Conservation (phyloP, 1,140 invertebrate genomes). For the Lasaia peninsularis region DNA sequence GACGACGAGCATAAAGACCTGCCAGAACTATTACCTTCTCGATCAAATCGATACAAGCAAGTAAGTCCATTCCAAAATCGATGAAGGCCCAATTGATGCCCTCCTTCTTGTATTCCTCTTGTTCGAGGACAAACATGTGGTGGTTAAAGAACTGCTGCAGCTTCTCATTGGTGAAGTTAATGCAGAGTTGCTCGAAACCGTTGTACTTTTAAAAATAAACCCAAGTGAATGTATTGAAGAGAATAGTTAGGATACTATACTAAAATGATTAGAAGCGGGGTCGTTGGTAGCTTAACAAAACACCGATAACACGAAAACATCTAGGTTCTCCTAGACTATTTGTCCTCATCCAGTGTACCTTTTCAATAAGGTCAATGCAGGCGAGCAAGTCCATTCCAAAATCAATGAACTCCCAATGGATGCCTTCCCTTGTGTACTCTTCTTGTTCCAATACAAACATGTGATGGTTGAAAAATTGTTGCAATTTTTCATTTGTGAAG, state of each 20-base stretch:
- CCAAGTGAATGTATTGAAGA: constrained; percentile 44
- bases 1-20: constrained; percentile 38
- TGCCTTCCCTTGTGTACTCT: constrained; percentile 96
- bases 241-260: constrained; percentile 37
- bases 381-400: constrained; percentile 98
- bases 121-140: constrained; percentile 98
- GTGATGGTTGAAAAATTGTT: constrained; percentile 99
- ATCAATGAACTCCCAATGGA: constrained; percentile 97
- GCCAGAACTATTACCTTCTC: constrained; percentile 89
- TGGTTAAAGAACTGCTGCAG: constrained; percentile 99
- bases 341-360: constrained; percentile 82
- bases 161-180: constrained; percentile 99
- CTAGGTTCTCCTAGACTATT: constrained; percentile 38
- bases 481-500: constrained; percentile 98
- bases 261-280: constrained; percentile 49
- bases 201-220: constrained; percentile 86
- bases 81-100: constrained; percentile 97
- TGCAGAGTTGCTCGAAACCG: constrained; percentile 99
- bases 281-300: constrained; percentile 43
- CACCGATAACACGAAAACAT: constrained; percentile 41
- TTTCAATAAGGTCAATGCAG: constrained; percentile 98
- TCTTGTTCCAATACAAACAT: constrained; percentile 99
- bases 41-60: constrained; percentile 97
- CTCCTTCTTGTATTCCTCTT: constrained; percentile 97
- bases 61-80: constrained; percentile 98